phyloP scores from a whole-genome alignment of 2,797 vertebrate species.

The Carduelis carduelis region DNA sequence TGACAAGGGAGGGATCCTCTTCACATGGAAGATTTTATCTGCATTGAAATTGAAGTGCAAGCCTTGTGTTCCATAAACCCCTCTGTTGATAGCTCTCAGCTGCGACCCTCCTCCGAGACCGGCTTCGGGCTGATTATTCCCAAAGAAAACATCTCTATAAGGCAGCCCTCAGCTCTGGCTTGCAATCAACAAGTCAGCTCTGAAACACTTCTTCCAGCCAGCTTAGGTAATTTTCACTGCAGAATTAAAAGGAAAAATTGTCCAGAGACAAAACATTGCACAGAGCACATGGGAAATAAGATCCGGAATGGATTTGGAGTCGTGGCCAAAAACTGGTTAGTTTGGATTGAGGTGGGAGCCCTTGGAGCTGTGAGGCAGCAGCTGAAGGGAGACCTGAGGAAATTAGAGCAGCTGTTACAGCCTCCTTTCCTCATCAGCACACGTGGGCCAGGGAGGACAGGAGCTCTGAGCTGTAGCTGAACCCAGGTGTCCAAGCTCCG shows the following conservation, averaged over 20 bases:
- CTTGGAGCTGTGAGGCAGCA: not conserved
- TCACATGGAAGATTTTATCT: conserved; percentile 15
- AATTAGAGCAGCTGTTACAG: not conserved
- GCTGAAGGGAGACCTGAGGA: not conserved
- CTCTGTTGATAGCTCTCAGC: conserved; percentile 4
- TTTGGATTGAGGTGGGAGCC: not conserved
- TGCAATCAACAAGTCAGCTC: not conserved
- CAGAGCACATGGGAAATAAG: not conserved
- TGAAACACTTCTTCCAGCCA: not conserved
- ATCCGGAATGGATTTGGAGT: not conserved
- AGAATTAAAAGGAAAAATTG: not conserved
- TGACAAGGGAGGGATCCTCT: conserved; percentile 23
- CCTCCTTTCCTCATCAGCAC: not conserved
- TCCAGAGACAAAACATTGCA: not conserved
- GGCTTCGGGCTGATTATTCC: not conserved
- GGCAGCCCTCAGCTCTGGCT: not conserved
- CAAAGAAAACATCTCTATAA: not conserved
- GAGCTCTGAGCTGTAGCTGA: not conserved
- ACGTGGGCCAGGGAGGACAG: rapidly evolving
- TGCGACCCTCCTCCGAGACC: not conserved
- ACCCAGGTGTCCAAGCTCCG: not conserved
- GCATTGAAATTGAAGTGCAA: conserved; percentile 34
- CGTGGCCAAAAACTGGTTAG: not conserved
- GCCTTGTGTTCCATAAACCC: not conserved
- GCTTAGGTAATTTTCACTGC: not conserved